Base-by-base conservation (phyloP, 2,888 invertebrate species). In the Ryuthela nishihirai region DNA sequence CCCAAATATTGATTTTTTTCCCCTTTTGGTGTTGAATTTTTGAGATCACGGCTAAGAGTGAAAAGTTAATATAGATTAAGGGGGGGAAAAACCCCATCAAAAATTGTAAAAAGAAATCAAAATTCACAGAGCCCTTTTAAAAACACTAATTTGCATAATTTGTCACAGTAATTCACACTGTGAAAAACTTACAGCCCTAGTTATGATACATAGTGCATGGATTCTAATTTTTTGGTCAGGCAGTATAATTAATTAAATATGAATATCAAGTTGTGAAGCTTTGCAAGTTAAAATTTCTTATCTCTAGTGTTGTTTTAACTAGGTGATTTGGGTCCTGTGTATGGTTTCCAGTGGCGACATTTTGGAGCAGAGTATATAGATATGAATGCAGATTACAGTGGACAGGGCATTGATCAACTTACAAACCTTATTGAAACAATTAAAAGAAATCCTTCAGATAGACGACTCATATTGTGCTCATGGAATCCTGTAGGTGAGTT, bases 311-410 rank as follows among this genome's bases (percentile, higher is more conserved):
- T 26, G 24, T 18, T 35, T 42, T 65, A 20, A 17, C 9, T 67
- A 84, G 85, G 95, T 54, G 98, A 98, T 76, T 79, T 98, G 39
- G 97, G 97, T 0, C 98, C 98, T 1, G 84, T 98, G 1, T 98
- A 98, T 78, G 98, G 97, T 0, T 99, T 98, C 72, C 98, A 98
- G 73, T 99, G 98, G 98, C 82, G 97, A 54, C 95, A 99, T 73
- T 95, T 85, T 77, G 98, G 98, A 17, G 95, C 97, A 0, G 77
- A 87, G 68, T 98, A 99, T 74, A 76, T 80, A 42, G 83, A 85
- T 67, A 87, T 88, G 78, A 79, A 85, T 65, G 80, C 85, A 18
- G 85, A 95, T 74, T 98, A 98, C 71, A 79, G 77, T 2, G 85
- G 84, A 0, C 72, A 83, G 70, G 98, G 98, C n/a, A 79, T 93